Conservation (phyloP, 2,113 vertebrate species). For the Cnemophilus loriae region DNA sequence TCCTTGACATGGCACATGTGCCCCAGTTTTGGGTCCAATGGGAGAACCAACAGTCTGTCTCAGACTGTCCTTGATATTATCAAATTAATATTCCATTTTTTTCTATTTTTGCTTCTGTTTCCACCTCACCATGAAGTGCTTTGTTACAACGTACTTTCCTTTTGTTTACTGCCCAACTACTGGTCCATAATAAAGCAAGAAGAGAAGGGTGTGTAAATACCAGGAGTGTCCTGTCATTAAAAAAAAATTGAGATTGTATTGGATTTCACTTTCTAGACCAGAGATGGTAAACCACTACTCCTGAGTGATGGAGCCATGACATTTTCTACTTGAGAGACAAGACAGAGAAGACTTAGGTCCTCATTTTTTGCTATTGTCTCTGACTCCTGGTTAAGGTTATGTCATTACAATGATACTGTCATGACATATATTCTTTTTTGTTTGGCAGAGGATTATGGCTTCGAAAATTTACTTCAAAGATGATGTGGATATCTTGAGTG, state of each 20-base stretch:
- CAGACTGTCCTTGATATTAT: background rate
- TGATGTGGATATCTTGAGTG: background rate
- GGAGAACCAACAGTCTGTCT: background rate
- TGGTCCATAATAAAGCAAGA: background rate
- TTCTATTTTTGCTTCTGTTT: background rate
- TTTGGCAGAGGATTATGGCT: background rate
- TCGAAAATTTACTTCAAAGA: slow-evolving; percentile 17
- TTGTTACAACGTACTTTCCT: background rate
- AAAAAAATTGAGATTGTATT: background rate
- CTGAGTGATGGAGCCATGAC: background rate
- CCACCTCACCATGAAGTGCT: background rate
- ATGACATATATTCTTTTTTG: background rate
- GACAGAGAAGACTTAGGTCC: background rate
- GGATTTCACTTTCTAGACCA: background rate
- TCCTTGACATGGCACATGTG: background rate
- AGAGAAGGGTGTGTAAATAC: background rate
- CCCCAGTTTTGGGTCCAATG: background rate
- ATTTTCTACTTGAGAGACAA: background rate
- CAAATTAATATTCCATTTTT: background rate
- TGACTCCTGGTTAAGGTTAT: background rate
- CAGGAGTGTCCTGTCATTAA: background rate
- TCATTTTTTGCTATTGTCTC: background rate
- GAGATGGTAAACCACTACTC: background rate
- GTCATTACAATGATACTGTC: background rate
- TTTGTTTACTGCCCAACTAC: background rate